These are phyloP conservation scores for Phataginus tetradactyla DNA, from an alignment of 2,797 vertebrate genomes.

Conservation along the genomic window DNA sequence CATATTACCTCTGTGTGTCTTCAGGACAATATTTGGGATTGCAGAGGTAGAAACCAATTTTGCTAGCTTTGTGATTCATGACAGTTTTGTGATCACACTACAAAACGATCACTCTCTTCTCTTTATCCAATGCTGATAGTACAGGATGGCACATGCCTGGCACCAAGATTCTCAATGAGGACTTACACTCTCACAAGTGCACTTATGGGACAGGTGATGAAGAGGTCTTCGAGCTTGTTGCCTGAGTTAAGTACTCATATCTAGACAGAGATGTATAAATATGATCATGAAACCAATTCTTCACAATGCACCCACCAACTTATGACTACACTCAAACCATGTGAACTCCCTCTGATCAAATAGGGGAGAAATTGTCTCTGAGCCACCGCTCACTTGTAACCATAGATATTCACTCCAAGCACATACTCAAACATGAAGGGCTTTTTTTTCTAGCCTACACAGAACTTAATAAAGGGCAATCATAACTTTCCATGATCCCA, in stretches of 20 bases:
- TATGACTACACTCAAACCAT: neutral
- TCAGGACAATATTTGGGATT: conserved; percentile 75
- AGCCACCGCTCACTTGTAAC: neutral
- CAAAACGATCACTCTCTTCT: conserved; percentile 76
- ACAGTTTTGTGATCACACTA: conserved; percentile 81
- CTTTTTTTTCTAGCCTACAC: accelerated
- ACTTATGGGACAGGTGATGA: conserved; percentile 77
- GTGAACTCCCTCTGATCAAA: neutral
- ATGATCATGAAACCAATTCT: conserved; percentile 68
- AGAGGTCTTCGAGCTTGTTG: conserved; percentile 76
- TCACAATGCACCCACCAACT: neutral
- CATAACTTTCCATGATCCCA: neutral
- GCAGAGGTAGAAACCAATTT: conserved; percentile 79
- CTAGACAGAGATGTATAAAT: conserved; percentile 63
- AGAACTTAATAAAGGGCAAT: neutral
- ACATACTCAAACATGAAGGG: neutral
- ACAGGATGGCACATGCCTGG: conserved; percentile 47
- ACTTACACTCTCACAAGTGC: conserved; percentile 76
- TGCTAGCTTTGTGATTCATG: conserved; percentile 71
- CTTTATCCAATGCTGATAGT: conserved; percentile 73
- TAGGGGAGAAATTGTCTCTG: neutral
- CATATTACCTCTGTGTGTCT: conserved; percentile 79
- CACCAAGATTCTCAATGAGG: conserved; percentile 74
- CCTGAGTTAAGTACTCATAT: conserved; percentile 54
- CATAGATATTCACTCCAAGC: neutral